Base-by-base conservation (phyloP, 2,888 invertebrate species). In the Aelia acuminata region DNA sequence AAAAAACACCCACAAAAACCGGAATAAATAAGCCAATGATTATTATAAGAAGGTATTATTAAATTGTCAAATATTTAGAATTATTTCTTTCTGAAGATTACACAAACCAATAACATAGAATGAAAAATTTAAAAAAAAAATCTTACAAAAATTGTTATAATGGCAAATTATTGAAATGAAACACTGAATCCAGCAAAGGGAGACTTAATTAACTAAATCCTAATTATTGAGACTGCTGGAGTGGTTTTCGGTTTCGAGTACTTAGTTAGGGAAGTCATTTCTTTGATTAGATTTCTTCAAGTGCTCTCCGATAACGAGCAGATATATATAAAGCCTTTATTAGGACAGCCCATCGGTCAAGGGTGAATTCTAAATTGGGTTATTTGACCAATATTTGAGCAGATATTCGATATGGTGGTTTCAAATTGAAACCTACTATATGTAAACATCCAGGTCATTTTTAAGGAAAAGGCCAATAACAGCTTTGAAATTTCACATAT, bases 291-390 rank as follows among this genome's bases (percentile, higher is more conserved):
- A n/a, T n/a, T n/a, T n/a, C n/a, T 8, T 7, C 63, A 8, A 70
- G 63, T 31, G 35, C 31, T 35, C 15, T 15, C 15, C 1, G 7
- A 8, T 70, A 70, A 70, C 7, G 63, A 70, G 35, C 20, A 31
- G 26, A 70, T 70, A 11, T 35, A 35, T 18, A 70, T 70, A 35
- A 70, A 35, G 5, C 31, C 63, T 35, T 70, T 35, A 35, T 70
- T 35, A 18, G 31, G 63, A 0, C 53, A n/a, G 1, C n/a, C 3
- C 53, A 57, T 70, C 63, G 35, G 31, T 35, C 35, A 35, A 57
- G 57, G 26, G 57, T 57, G n/a, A 35, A 70, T 4, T 70, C 35
- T 70, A 70, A 70, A 70, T 70, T 70, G 63, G 63, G 35, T 70
- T 35, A 70, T 35, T 70, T 70, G 63, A 31, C 63, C 26, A 13